Percentiles rank a stretch among this genome's conserved stretches.
These are phyloP conservation scores for Cataglyphis hispanica DNA, from an alignment of 1,140 invertebrate species.

Conservation along the genomic window DNA sequence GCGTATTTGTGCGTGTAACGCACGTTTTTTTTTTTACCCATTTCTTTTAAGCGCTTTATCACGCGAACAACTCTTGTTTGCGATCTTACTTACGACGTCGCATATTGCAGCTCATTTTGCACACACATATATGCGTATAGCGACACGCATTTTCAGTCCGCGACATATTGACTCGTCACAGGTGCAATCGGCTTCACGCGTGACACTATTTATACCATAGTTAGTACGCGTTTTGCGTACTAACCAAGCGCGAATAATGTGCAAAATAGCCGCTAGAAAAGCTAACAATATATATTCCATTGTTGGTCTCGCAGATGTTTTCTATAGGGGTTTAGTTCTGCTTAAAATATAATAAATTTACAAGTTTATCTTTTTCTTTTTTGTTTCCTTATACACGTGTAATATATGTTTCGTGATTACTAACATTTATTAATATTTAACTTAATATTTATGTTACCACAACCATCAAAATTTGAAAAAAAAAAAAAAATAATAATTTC, in stretches of 20 bases:
- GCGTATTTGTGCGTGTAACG: neutral
- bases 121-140: neutral
- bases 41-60: slow-evolving; percentile 18
- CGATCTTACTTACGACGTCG: slow-evolving; percentile 38
- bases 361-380: slow-evolving; percentile 7
- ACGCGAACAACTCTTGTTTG: slow-evolving; percentile 31
- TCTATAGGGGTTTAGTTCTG: neutral
- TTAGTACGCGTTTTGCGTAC: slow-evolving; percentile 14
- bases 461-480: too few species aligned
- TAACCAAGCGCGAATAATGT: slow-evolving; percentile 16
- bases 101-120: neutral
- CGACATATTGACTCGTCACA: slow-evolving; percentile 37
- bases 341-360: neutral
- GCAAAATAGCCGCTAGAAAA: slow-evolving; percentile 12
- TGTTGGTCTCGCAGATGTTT: neutral
- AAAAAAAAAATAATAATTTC: too few species aligned
- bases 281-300: slow-evolving; percentile 3
- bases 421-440: too few species aligned
- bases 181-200: slow-evolving; percentile 17
- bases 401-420: neutral
- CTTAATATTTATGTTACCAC: too few species aligned
- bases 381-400: neutral
- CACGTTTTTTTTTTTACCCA: slow-evolving; percentile 1
- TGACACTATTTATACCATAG: slow-evolving; percentile 3
- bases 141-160: slow-evolving; percentile 6